A percentile compares a stretch with the other conserved stretches of the same genome.
These are phyloP conservation scores for Pseudocheirus occidentalis DNA, from an alignment of 2,797 vertebrate species.

Conservation along the genomic window DNA sequence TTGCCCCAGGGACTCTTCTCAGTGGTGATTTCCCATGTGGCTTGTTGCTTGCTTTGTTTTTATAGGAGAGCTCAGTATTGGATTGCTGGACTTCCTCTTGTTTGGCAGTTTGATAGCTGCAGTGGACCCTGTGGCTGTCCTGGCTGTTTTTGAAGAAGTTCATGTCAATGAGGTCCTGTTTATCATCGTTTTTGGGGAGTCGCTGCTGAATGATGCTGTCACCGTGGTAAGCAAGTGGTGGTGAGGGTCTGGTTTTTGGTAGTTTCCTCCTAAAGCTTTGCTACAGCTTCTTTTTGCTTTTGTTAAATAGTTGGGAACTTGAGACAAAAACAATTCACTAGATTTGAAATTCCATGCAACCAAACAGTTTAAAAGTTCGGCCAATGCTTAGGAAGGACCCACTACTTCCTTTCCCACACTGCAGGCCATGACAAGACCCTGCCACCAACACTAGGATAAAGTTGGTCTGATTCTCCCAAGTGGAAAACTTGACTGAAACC, in stretches of 20 bases:
- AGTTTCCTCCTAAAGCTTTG: not conserved
- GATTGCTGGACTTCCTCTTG: slow-evolving; percentile 93
- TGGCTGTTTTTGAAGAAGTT: slow-evolving; percentile 98
- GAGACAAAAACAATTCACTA: not conserved
- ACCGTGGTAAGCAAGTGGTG: slow-evolving; percentile 90
- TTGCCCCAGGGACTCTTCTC: not conserved
- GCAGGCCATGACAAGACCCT: not conserved
- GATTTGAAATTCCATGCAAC: not conserved
- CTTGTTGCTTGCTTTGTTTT: slow-evolving; percentile 38
- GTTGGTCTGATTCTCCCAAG: not conserved
- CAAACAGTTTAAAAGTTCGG: not conserved
- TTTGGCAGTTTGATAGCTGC: slow-evolving; percentile 95
- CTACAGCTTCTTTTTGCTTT: not conserved
- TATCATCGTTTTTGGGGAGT: slow-evolving; percentile 98
- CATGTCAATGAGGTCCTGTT: slow-evolving; percentile 98
- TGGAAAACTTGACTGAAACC: slow-evolving; percentile 1
- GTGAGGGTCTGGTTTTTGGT: not conserved
- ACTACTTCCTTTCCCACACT: not conserved
- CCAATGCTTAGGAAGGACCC: not conserved
- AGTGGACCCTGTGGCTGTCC: slow-evolving; percentile 96
- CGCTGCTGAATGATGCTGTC: slow-evolving; percentile 96
- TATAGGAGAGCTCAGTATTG: slow-evolving; percentile 87
- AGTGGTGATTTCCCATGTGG: not conserved
- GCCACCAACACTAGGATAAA: not conserved
- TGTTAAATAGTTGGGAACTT: not conserved